Conservation (phyloP, 2,888 invertebrate species). For the Apoda limacodes region DNA sequence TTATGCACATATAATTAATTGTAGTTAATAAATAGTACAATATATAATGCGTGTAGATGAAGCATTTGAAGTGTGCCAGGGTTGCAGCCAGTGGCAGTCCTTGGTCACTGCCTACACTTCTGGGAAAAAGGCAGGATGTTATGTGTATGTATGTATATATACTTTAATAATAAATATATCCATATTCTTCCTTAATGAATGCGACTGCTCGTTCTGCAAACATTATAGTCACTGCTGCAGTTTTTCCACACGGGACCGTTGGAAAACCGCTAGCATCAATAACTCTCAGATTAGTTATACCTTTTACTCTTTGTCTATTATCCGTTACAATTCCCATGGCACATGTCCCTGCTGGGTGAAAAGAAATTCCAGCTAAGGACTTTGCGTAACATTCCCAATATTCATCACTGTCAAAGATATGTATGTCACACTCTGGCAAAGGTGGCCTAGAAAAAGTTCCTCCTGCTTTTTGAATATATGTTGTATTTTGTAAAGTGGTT, state of each 20-base stretch:
- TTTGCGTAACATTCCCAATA: slow-evolving; percentile 52
- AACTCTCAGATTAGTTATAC: slow-evolving; percentile 35
- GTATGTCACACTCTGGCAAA: slow-evolving; percentile 24
- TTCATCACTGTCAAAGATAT: slow-evolving; percentile 33
- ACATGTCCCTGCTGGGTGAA: slow-evolving; percentile 52
- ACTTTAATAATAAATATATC: too few species aligned
- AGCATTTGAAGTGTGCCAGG: too few species aligned
- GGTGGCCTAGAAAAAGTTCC: slow-evolving; percentile 23
- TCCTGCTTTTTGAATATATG: slow-evolving; percentile 22
- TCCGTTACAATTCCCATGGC: slow-evolving; percentile 47
- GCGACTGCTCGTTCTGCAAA: slow-evolving; percentile 22
- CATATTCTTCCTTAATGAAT: slow-evolving; percentile 30
- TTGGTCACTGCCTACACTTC: too few species aligned
- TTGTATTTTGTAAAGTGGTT: slow-evolving; percentile 30
- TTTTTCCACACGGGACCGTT: slow-evolving; percentile 38
- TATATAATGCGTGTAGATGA: too few species aligned
- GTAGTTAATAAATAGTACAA: too few species aligned
- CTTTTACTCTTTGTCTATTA: slow-evolving; percentile 29
- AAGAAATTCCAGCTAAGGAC: slow-evolving; percentile 41
- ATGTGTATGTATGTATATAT: too few species aligned
- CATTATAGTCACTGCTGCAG: slow-evolving; percentile 35
- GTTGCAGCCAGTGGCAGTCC: too few species aligned
- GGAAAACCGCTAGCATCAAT: slow-evolving; percentile 54
- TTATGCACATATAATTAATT: too few species aligned
- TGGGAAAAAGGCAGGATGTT: too few species aligned